Percentiles rank a stretch among this genome's conserved stretches.
phyloP scores from a whole-genome alignment of 2,888 invertebrate species.

The Adela reaumurella region DNA sequence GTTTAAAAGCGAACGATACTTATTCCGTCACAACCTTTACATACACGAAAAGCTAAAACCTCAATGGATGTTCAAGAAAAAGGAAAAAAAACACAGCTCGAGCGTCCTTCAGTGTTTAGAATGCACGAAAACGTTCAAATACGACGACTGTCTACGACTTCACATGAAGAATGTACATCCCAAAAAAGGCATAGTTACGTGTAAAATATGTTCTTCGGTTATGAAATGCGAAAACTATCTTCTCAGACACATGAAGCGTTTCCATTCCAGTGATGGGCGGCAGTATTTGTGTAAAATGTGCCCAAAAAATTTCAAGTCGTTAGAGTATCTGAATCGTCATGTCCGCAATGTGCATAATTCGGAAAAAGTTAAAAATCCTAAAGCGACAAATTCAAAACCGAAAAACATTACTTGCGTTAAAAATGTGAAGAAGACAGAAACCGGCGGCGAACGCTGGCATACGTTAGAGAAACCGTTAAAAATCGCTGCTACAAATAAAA shows the following conservation, averaged over 20 bases:
- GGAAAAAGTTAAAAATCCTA: too few species aligned
- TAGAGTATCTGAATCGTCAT: slow-evolving; percentile 15
- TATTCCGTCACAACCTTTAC: slow-evolving; percentile 12
- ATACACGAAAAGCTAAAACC: background rate
- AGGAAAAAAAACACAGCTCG: background rate
- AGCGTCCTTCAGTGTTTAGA: slow-evolving; percentile 11
- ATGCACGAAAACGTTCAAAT: slow-evolving; percentile 13
- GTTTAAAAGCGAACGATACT: slow-evolving; percentile 12
- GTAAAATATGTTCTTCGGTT: slow-evolving; percentile 17
- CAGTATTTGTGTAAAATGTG: slow-evolving; percentile 19
- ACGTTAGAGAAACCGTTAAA: too few species aligned
- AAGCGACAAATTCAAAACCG: too few species aligned
- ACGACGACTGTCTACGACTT: slow-evolving; percentile 11
- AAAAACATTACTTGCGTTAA: too few species aligned
- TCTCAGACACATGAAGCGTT: slow-evolving; percentile 16
- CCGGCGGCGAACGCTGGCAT: too few species aligned
- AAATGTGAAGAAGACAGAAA: too few species aligned
- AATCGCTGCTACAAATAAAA: too few species aligned
- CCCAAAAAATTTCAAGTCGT: slow-evolving; percentile 19
- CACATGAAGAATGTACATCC: slow-evolving; percentile 19
- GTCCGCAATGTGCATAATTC: too few species aligned
- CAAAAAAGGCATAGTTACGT: slow-evolving; percentile 5
- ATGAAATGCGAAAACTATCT: slow-evolving; percentile 18
- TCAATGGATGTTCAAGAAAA: background rate
- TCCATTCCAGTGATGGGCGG: slow-evolving; percentile 20